Evolutionary conservation across 23 tunicate genomes (phyloP).

Genomic region (Oikopleura albicans): DNA sequence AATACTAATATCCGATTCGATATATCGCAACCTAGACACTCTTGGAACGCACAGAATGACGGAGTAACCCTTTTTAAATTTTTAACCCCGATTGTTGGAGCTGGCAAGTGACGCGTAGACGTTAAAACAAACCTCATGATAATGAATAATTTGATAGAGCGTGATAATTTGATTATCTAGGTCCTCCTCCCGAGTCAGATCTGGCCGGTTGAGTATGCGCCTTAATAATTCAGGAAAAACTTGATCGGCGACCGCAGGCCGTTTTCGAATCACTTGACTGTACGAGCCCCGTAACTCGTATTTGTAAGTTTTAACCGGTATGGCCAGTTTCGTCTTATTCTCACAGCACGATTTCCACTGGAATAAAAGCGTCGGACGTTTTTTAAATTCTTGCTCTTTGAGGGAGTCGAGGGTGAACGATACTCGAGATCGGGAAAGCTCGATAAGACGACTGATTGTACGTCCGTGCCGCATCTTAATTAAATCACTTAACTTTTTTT

Average conservation of each 20-base stretch:
- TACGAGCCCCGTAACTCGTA: constrained; percentile 37
- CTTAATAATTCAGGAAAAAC: constrained; percentile 68
- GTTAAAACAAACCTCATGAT: too few relatives aligned
- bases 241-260: constrained; percentile 61
- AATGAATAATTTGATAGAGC: constrained; percentile 42
- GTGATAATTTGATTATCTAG: constrained; percentile 31
- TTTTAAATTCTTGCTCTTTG: constrained; percentile 18
- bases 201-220: constrained; percentile 32
- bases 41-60: too few relatives aligned
- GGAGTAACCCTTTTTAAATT: too few relatives aligned
- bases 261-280: constrained; percentile 35
- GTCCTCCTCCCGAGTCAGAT: constrained; percentile 12
- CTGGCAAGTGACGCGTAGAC: too few relatives aligned
- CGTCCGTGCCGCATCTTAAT: background rate
- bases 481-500: background rate
- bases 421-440: background rate
- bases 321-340: constrained; percentile 31
- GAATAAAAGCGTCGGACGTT: constrained; percentile 33
- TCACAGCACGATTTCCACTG: constrained; percentile 77
- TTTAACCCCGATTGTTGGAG: too few relatives aligned
- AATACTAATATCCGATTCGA: too few relatives aligned
- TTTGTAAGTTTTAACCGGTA: constrained; percentile 36
- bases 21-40: too few relatives aligned
- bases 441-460: background rate
- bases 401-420: background rate